Conservation (phyloP, 2,797 vertebrate species). For the Cossypha niveicapilla region DNA sequence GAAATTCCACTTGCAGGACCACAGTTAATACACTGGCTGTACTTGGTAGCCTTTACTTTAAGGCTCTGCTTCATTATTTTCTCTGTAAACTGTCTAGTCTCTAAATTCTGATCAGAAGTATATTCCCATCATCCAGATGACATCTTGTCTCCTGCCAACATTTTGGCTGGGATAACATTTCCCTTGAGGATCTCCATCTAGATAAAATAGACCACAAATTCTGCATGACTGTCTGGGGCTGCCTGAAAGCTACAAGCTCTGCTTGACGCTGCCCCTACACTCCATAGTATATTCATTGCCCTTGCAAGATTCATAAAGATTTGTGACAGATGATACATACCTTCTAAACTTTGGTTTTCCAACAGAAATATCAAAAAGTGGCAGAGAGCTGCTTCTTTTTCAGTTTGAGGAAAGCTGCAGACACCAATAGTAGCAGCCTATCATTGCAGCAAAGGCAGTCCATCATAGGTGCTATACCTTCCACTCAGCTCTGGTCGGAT, state of each 20-base stretch:
- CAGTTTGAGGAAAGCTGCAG: neutral
- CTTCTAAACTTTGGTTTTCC: neutral
- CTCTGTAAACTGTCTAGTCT: neutral
- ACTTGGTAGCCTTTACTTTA: neutral
- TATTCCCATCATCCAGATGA: neutral
- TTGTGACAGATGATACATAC: neutral
- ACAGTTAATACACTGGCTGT: neutral
- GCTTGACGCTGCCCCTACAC: neutral
- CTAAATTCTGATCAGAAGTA: neutral
- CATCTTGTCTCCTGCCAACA: neutral
- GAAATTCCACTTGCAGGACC: neutral
- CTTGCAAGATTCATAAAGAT: neutral
- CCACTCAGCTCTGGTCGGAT: accelerated
- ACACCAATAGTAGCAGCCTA: neutral
- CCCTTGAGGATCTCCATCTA: neutral
- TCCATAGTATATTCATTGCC: neutral
- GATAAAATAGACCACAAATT: neutral
- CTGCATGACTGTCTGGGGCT: neutral
- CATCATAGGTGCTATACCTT: neutral
- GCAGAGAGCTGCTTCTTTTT: neutral
- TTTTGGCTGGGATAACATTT: neutral
- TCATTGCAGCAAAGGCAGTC: neutral
- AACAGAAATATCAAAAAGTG: neutral
- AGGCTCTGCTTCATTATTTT: neutral
- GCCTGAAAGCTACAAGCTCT: neutral